phyloP scores from a whole-genome alignment of 1,140 invertebrate genomes.

The Drosophila grimshawi region DNA sequence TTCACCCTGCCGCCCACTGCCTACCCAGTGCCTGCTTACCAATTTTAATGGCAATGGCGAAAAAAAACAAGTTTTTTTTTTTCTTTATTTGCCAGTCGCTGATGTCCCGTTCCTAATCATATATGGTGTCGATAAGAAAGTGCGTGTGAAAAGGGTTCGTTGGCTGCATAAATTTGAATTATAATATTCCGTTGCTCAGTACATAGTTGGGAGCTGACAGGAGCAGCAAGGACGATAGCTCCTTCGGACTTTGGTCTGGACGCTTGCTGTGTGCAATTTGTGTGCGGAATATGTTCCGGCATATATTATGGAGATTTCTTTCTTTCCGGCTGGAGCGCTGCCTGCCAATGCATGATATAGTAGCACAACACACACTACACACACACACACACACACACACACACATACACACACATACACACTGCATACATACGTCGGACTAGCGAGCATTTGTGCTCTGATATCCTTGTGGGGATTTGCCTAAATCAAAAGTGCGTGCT shows the following conservation, averaged over 20 bases:
- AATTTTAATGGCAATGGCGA: slow-evolving; percentile 33
- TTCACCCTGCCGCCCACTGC: slow-evolving; percentile 2
- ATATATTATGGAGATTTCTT: slow-evolving; percentile 84
- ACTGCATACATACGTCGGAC: background rate
- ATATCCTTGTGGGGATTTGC: slow-evolving; percentile 79
- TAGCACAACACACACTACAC: background rate
- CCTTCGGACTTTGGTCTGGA: slow-evolving; percentile 47
- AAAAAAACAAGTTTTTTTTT: slow-evolving; percentile 37
- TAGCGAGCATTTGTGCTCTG: slow-evolving; percentile 39
- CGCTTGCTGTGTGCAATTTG: slow-evolving; percentile 75
- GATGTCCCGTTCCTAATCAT: slow-evolving; percentile 37
- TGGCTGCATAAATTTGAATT: slow-evolving; percentile 82
- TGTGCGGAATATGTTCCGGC: slow-evolving; percentile 83
- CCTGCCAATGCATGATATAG: slow-evolving; percentile 53
- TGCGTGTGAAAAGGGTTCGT: slow-evolving; percentile 80
- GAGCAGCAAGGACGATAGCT: slow-evolving; percentile 21
- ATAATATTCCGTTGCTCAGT: slow-evolving; percentile 65
- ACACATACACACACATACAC: background rate
- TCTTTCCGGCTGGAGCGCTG: slow-evolving; percentile 26
- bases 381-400: slow-evolving; percentile 3
- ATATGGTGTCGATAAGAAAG: slow-evolving; percentile 76
- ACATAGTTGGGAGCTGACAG: slow-evolving; percentile 23
- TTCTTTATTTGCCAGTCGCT: slow-evolving; percentile 47
- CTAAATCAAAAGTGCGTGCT: slow-evolving; percentile 83
- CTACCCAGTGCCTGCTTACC: background rate